A percentile compares a stretch with the other conserved stretches of the same genome.
Evolutionary conservation across 2,113 vertebrate species (phyloP).

Genomic region (Oxyruncus cristatus): DNA sequence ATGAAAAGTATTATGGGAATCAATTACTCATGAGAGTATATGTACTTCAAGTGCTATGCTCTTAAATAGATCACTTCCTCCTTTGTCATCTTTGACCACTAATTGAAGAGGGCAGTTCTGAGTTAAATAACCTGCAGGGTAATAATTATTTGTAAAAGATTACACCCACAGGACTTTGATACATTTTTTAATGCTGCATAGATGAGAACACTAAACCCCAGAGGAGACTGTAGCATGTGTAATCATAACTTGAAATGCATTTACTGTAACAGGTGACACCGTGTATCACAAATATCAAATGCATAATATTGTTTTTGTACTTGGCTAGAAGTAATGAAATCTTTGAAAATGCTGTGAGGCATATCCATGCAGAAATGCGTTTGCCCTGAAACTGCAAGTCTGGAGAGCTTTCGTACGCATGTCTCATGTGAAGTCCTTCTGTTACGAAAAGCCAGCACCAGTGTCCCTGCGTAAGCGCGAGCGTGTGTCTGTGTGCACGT

Average conservation of each 20-base stretch:
- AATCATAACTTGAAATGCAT: neutral
- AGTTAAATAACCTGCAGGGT: slow-evolving; percentile 10
- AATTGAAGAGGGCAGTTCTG: neutral
- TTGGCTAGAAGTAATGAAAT: neutral
- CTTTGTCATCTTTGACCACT: neutral
- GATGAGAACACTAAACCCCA: neutral
- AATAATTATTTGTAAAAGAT: slow-evolving; percentile 21
- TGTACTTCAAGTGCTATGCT: neutral
- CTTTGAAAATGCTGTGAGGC: neutral
- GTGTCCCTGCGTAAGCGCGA: neutral
- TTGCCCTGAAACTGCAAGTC: neutral
- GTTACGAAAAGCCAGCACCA: fast-evolving
- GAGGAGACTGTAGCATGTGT: neutral
- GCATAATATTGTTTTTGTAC: neutral
- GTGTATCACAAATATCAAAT: neutral
- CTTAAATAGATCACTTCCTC: neutral
- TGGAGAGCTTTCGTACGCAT: neutral
- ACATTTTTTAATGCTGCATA: neutral
- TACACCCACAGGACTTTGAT: neutral
- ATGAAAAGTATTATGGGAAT: neutral
- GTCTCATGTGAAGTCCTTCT: neutral
- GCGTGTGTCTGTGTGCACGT: neutral
- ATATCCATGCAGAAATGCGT: neutral
- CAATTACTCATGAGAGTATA: neutral
- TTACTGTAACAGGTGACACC: neutral